Percentiles rank a stretch among this genome's conserved stretches.
phyloP scores from a whole-genome alignment of 92 coral and sea anemone genomes.

The Porites cylindrica region DNA sequence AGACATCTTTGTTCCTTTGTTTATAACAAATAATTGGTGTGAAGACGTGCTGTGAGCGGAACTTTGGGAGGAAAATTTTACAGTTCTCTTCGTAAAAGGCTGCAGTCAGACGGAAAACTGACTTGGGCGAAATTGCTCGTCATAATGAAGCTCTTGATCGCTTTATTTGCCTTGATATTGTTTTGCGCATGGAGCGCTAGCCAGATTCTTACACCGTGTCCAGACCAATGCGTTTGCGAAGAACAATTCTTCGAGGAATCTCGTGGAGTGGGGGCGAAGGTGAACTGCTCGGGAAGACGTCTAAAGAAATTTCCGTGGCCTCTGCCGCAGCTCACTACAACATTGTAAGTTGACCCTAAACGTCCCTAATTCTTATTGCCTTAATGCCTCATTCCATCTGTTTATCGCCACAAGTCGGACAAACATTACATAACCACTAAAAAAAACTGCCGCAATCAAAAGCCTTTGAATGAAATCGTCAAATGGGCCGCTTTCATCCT shows the following conservation, averaged over 20 bases:
- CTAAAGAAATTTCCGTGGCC: constrained; percentile 73
- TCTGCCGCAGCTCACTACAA: constrained; percentile 59
- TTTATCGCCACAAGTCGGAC: background rate
- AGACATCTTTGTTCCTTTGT: constrained; percentile 10
- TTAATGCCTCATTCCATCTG: background rate
- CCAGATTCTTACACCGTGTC: constrained; percentile 45
- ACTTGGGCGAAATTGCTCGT: background rate
- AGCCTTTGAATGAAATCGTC: too few species aligned
- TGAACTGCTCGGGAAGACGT: constrained; percentile 67
- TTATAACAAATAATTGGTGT: background rate
- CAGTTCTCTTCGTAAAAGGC: background rate
- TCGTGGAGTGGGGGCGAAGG: constrained; percentile 56
- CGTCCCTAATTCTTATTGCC: background rate
- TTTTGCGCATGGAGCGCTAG: background rate
- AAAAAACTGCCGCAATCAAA: too few species aligned
- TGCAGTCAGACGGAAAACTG: background rate
- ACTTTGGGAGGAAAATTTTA: background rate
- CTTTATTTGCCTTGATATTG: background rate
- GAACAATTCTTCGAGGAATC: constrained; percentile 41
- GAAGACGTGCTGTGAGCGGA: background rate
- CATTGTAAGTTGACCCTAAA: constrained; percentile 64
- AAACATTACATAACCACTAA: background rate
- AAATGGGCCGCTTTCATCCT: too few species aligned
- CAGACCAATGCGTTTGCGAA: constrained; percentile 58
- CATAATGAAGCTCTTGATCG: background rate